A percentile compares a stretch with the other conserved stretches of the same genome.
phyloP scores from a whole-genome alignment of 1,140 invertebrate species.

The Oedothorax gibbosus region DNA sequence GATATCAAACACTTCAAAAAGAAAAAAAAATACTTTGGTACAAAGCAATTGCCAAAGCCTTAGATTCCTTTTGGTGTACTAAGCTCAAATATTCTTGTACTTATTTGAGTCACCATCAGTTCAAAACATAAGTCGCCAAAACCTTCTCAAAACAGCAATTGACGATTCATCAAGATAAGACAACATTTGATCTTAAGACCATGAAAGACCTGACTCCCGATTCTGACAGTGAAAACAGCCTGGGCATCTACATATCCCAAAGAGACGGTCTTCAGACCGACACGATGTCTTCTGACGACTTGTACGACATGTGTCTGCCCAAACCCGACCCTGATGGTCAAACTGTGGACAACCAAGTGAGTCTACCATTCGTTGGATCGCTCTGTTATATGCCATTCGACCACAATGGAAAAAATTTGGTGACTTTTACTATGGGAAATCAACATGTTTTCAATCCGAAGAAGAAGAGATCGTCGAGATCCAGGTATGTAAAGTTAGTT shows the following conservation, averaged over 20 bases:
- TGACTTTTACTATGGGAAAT: slow-evolving; percentile 27
- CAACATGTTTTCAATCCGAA: slow-evolving; percentile 28
- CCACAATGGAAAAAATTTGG: slow-evolving; percentile 9
- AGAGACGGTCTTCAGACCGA: not conserved
- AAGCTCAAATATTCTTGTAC: too few relatives aligned
- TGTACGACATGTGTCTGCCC: not conserved
- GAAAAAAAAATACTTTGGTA: too few relatives aligned
- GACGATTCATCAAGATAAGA: not conserved
- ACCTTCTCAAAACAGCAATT: not conserved
- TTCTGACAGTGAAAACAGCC: slow-evolving; percentile 47
- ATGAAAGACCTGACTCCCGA: slow-evolving; percentile 28
- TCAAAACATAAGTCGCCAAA: not conserved
- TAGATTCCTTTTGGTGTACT: too few relatives aligned
- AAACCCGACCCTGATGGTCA: slow-evolving; percentile 4
- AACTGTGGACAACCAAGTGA: not conserved
- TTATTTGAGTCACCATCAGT: not conserved
- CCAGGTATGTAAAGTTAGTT: slow-evolving; percentile 8
- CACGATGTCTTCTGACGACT: slow-evolving; percentile 19
- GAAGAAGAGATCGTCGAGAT: slow-evolving; percentile 15
- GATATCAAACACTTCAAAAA: too few relatives aligned
- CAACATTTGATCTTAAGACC: not conserved
- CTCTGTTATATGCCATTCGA: slow-evolving; percentile 40
- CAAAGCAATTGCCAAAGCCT: too few relatives aligned
- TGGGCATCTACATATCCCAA: slow-evolving; percentile 10
- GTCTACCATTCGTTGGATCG: slow-evolving; percentile 36